Evolutionary conservation across 2,888 invertebrate genomes (phyloP), one percentile per base, ranked within the genome.

Genomic region (Drosophila mercatorum): DNA sequence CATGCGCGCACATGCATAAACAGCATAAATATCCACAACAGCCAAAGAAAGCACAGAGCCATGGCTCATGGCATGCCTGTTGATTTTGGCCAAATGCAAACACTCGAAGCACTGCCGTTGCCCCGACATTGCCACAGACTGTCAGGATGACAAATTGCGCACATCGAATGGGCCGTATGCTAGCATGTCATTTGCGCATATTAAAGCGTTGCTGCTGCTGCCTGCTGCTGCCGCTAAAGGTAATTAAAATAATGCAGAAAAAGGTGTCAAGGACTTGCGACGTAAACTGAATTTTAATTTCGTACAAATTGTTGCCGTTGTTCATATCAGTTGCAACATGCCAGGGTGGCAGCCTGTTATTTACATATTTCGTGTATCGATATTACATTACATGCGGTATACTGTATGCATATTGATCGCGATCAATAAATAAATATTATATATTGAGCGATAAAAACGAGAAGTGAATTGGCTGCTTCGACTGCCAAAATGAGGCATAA

Each of bases 1-100:
- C 89, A 90, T 90, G 87, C 84, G 79, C 88, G 83, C 78, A 80
- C 91, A 90, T 87, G 89, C 90, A 90, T 83, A 90, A 89, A 69
- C 62, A 68, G 75, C 74, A 86, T 81, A 80, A 81, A 81, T 78
- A 78, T 31, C 62, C 36, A 1, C 22, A 22, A 22, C 49, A 57
- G 55, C 63, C 38, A 36, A 59, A 49, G 46, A 34, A 44, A 43
- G 77, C 17, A 72, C 78, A 77, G 66, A 65, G 56, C 46, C 46
- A 46, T 7, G 69, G 53, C 44, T 22, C 22, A 22, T 22, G 22
- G 22, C 22, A 6, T 66, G 63, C 22, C 38, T 53, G 34, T 46
- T 81, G 64, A 63, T 68, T 61, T 75, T 71, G 67, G 64, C 75
- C 61, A 71, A 68, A 40, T 61, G 58, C 61, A 72, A 73, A 73